Evolutionary conservation across 1,140 invertebrate species (phyloP), one percentile per base, ranked within the genome.

Genomic region (Drosophila novamexicana): DNA sequence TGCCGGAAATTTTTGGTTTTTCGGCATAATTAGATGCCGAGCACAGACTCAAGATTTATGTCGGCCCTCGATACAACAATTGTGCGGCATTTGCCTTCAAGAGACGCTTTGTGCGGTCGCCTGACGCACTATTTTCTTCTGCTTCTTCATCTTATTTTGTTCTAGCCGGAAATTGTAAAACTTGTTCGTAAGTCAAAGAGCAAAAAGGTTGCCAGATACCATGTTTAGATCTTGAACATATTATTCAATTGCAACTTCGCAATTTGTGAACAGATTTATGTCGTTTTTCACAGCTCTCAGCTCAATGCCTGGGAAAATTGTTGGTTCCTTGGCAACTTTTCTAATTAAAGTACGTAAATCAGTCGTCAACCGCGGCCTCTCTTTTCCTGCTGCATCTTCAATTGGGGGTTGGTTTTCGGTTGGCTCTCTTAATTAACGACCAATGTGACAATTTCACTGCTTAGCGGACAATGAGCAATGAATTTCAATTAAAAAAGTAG

Each of bases 101-200:
- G 56, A 32, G 71, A 9, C 65, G 49, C 59, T 65, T 75, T 75
- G 66, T 78, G 76, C 72, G 76, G 76, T 78, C 73, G 32, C 14
- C 18, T n/a, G 34, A 6, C 12, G 44, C 0, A 45, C 32, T 34
- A 56, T 36, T 62, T 37, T 37, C 16, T 42, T 42, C 22, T 5
- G 22, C 5, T 9, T 8, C 36, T 37, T 37, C 36, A 37, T 9
- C 9, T 37, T 34, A 34, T 32, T 50, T 50, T n/a, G 6, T 50
- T 54, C 62, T 69, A 49, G 44, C 74, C 75, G 75, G 75, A 77
- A 77, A 70, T 77, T 70, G 47, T 70, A 50, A 70, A 69, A 75
- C 34, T 58, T 37, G 62, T 36, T 32, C 12, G 22, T 50, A 67
- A 77, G 71, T 77, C 70, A 74, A 53, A 52, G 64, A 16, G 16